Evolutionary conservation across 2,113 vertebrate species (phyloP).

Genomic region (Pollimyrus isidori): DNA sequence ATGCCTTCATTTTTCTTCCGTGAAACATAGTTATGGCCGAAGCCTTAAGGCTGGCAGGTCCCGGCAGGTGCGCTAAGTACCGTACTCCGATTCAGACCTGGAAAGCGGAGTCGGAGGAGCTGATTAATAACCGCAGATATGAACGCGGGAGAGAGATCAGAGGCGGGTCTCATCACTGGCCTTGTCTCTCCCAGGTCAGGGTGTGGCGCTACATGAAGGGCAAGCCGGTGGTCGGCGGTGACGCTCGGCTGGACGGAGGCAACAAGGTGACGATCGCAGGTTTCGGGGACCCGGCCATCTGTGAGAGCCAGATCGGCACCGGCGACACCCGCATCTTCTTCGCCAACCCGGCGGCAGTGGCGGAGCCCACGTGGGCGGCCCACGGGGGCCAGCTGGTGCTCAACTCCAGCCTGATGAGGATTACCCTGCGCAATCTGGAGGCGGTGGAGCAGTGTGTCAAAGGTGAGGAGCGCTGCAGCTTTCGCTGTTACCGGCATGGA

Average conservation of each 20-base stretch:
- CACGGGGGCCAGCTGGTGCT: conserved; percentile 92
- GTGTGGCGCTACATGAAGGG: conserved; percentile 96
- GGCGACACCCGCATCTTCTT: conserved; percentile 98
- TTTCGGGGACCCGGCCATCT: conserved; percentile 88
- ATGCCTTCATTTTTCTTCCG: background rate
- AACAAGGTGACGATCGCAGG: conserved; percentile 93
- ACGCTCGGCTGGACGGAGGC: conserved; percentile 82
- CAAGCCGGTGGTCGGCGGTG: conserved; percentile 68
- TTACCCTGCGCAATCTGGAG: conserved; percentile 92
- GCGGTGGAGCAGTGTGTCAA: conserved; percentile 91
- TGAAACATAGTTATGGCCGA: background rate
- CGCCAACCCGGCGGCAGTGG: conserved; percentile 74
- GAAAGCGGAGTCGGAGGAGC: background rate
- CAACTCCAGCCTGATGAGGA: conserved; percentile 96
- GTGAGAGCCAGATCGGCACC: conserved; percentile 92
- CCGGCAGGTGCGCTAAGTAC: background rate
- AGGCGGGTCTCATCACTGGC: background rate
- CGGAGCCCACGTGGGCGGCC: conserved; percentile 69
- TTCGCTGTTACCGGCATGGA: background rate
- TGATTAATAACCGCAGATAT: background rate
- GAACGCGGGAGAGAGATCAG: background rate
- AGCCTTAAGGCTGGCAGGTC: conserved; percentile 5
- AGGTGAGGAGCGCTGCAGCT: conserved; percentile 60
- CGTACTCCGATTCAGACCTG: background rate
- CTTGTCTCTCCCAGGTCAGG: conserved; percentile 65